Evolutionary conservation across 2,797 vertebrate genomes (phyloP), one percentile per base, ranked within the genome.

Genomic region (Brotula barbata): DNA sequence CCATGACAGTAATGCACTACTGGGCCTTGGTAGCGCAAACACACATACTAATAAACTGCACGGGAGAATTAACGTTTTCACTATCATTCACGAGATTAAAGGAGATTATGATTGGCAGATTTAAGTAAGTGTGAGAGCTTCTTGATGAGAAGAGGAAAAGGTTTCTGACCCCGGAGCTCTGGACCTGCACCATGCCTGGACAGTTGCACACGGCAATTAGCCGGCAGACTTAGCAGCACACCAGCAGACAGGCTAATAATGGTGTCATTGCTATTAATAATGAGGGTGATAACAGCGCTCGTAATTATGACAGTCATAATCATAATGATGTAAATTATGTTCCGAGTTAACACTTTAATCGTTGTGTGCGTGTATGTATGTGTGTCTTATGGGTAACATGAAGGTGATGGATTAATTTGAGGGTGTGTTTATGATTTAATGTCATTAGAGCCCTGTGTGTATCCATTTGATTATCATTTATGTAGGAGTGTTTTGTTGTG

Each of bases 31-130:
- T 87, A 81, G 87, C 88, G 90, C 90, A 90, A 40, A 91, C 90
- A 83, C 66, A 54, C 85, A n/a, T n/a, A 81, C 92, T 94, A 93
- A 95, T 95, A 91, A 93, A 94, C 93, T 92, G 92, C 73, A 81
- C 73, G 83, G 85, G 87, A 87, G 91, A 90, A 91, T 93, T 93
- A 92, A 92, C 88, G 83, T 89, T 81, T 81, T 80, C 85, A 83
- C 89, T 91, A 88, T 89, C 71, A 77, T 87, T 85, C 84, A 89
- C 82, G 85, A 92, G 92, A 94, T 93, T 91, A 91, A 90, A 89
- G 78, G 89, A 91, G 90, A 93, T 91, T 90, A 91, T 90, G 83
- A 92, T 91, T 89, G 92, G 81, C 80, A 82, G 89, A 91, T 85
- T 87, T 79, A 91, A 92, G 88, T 89, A 91, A 90, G 86, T 89